These are phyloP conservation scores for Asbolus verrucosus DNA, from an alignment of 1,140 invertebrate species.

Conservation along the genomic window DNA sequence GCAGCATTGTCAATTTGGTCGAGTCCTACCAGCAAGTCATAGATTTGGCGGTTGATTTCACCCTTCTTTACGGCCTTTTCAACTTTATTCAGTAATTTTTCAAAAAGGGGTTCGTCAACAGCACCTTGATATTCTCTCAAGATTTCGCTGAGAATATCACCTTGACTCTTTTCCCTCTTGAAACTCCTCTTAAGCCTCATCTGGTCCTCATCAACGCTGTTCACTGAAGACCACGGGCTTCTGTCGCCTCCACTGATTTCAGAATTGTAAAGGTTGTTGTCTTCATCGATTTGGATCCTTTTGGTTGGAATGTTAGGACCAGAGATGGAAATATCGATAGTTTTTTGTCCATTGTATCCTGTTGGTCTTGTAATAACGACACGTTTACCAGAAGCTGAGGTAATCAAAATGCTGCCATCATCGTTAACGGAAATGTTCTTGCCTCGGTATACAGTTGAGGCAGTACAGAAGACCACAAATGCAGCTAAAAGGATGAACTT, in stretches of 20 bases:
- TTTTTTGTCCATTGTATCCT: conserved; percentile 25
- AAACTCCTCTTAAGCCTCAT: conserved; percentile 9
- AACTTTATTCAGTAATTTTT: conserved; percentile 20
- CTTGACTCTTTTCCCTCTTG: conserved; percentile 13
- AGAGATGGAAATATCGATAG: conserved; percentile 40
- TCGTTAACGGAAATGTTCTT: conserved; percentile 37
- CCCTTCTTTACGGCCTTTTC: conserved; percentile 16
- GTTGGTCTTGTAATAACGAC: conserved; percentile 18
- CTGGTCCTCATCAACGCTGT: conserved; percentile 13
- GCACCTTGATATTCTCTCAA: conserved; percentile 31
- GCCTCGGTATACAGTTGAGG: conserved; percentile 36
- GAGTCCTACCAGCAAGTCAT: conserved; percentile 13
- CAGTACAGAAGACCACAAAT: conserved; percentile 34
- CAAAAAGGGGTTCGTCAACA: conserved; percentile 12
- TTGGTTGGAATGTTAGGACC: conserved; percentile 42
- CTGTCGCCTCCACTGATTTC: not conserved
- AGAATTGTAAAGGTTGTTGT: conserved; percentile 1
- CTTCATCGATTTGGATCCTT: conserved; percentile 38
- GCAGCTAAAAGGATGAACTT: conserved; percentile 43
- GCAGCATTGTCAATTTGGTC: not conserved
- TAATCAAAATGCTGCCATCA: conserved; percentile 42
- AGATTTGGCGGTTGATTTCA: conserved; percentile 2
- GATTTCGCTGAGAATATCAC: conserved; percentile 19
- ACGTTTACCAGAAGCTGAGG: conserved; percentile 17
- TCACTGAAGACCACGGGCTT: not conserved